Base-by-base conservation (phyloP, 2,113 vertebrate species). In the Vireo altiloquus region DNA sequence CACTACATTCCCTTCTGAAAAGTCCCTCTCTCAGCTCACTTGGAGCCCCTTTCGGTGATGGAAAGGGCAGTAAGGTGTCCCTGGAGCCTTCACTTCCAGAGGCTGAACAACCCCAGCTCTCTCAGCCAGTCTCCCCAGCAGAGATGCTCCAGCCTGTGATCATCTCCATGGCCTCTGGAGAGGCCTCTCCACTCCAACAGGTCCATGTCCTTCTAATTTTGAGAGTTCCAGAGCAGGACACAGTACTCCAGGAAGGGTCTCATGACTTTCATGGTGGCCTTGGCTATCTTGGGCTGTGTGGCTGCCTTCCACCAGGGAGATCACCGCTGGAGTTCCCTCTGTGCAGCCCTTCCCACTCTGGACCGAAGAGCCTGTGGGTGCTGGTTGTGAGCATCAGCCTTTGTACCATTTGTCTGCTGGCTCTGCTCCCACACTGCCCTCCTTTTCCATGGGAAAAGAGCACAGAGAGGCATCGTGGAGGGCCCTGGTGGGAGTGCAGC, bases 341-440 rank as follows among this genome's bases (percentile, higher is more conserved):
- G 25, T 46, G 33, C 28, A 0, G 2, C 23, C 33, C 18, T 6
- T 25, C 13, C 15, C 1, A 0, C 52, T 37, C 54, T 20, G 33
- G 30, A 21, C 10, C 8, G 6, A 61, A 40, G 31, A 24, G 22
- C 33, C 37, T 56, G 7, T 33, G 39, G 24, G 19, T 40, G 71
- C 76, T 53, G 59, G 40, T 71, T 88, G 37, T 6, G 12, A 65
- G 61, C 17, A 31, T 11, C 52, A 40, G 37, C 39, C n/a, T n/a
- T 74, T 49, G 24, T 3, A 17, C 24, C 5, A 3, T 42, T 69
- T 81, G 21, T 25, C 39, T 86, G 46, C n/a, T 56, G 63, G 70
- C 31, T 65, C 60, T 10, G 3, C 52, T 70, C 28, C 31, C 9
- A 10, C 6, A 6, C 2, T 35, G 69, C 13, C 39, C 5, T 2